A percentile compares a stretch with the other conserved stretches of the same genome.
Conservation (phyloP, 2,888 invertebrate genomes). For the Auanema freiburgensis region DNA sequence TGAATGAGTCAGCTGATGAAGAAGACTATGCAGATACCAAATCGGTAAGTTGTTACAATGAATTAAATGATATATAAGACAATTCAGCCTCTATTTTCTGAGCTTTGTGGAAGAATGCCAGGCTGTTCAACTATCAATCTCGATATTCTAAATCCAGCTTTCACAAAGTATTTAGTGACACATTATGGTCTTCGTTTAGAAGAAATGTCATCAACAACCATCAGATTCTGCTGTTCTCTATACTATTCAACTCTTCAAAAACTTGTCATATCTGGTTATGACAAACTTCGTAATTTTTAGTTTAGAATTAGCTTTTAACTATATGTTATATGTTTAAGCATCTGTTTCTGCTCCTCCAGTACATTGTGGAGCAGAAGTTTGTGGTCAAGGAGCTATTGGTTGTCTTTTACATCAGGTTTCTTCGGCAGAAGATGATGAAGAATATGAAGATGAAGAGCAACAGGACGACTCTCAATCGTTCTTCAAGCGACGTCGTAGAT, state of each 20-base stretch:
- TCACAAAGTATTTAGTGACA: constrained; percentile 35
- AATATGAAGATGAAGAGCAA: constrained; percentile 27
- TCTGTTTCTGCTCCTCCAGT: constrained; percentile 29
- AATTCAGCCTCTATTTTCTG: constrained; percentile 28
- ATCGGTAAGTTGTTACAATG: background rate
- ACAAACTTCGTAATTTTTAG: constrained; percentile 29
- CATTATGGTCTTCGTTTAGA: constrained; percentile 37
- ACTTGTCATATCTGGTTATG: constrained; percentile 32
- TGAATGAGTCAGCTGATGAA: constrained; percentile 31
- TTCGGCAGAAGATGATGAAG: constrained; percentile 21
- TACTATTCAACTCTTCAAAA: constrained; percentile 43
- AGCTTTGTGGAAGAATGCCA: constrained; percentile 39
- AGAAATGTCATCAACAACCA: constrained; percentile 20
- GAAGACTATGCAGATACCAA: constrained; percentile 17
- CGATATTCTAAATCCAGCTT: constrained; percentile 35
- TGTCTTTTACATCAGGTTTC: constrained; percentile 35
- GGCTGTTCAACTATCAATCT: constrained; percentile 28
- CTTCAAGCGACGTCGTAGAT: constrained; percentile 11
- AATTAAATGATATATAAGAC: background rate
- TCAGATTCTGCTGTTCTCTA: constrained; percentile 42
- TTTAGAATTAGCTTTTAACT: background rate
- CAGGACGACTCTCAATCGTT: background rate
- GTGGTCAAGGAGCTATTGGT: constrained; percentile 40
- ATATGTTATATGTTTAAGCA: constrained; percentile 21
- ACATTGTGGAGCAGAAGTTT: constrained; percentile 30